Base-by-base conservation (phyloP, 2,888 invertebrate species). In the Peribatodes rhomboidaria region DNA sequence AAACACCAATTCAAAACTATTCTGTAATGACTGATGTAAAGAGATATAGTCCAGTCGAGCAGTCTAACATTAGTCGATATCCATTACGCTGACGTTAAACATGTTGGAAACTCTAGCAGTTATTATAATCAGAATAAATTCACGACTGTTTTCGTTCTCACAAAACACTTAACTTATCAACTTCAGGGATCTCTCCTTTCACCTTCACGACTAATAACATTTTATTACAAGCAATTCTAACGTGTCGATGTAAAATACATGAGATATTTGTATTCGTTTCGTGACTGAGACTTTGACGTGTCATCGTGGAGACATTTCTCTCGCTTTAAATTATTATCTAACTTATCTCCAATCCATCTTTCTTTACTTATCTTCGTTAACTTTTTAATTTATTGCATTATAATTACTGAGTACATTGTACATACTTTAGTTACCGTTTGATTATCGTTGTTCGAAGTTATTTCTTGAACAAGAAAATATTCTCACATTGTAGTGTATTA, bases 41-140 rank as follows among this genome's bases (percentile, higher is more conserved):
- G n/a, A 42, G 18, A n/a, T 42, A 18, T 42, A 0, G 9, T 1
- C 42, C 97, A 98, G 69, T 27, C 27, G 27, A 27, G 27, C 27
- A 27, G 27, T 27, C 27, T 27, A 27, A 27, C 27, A 27, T 97
- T 46, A 22, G 22, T 98, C 47, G 98, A 98, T 90, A 71, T 95
- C 98, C 81, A 98, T 99, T 95, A 98, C 98, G 90, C 98, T 98
- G 79, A 98, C 98, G 98, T 98, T 90, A 71, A 95, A 98, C 81
- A 98, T 99, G 95, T 98, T 98, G 90, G 98, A 98, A 79, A 98
- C 98, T 98, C 98, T 98, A 89, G 97, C 98, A 77, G 98, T 99
- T 73, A 99, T 14, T 37, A 16, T 10, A 11, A 11, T 11, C 14
- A 20, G 33, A 39, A 27, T 37, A 49, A 53, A 56, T 41, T 39